Percentiles rank a stretch among this genome's conserved stretches.
phyloP scores from a whole-genome alignment of 2,113 vertebrate species.

The Bufo gargarizans region DNA sequence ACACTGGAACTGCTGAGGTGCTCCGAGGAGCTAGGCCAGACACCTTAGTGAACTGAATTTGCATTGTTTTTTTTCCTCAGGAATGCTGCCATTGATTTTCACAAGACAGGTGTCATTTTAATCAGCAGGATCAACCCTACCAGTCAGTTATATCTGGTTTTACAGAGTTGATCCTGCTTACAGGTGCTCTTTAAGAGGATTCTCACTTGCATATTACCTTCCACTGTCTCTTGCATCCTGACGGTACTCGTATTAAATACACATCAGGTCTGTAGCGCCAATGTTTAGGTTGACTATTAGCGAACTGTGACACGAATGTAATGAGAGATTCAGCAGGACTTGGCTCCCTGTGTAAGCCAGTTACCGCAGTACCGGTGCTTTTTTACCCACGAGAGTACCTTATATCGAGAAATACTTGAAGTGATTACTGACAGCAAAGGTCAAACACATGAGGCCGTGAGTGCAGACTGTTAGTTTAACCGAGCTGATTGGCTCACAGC shows the following conservation, averaged over 20 bases:
- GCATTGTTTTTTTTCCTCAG: no score
- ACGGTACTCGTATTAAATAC: not conserved
- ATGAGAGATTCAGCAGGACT: constrained; percentile 39
- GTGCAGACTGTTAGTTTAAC: constrained; percentile 25
- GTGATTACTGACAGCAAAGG: constrained; percentile 57
- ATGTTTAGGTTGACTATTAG: constrained; percentile 32
- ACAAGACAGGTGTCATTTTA: no score
- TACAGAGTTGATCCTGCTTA: no score
- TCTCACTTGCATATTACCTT: not conserved
- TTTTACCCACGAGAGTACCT: constrained; percentile 37
- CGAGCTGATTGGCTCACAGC: constrained; percentile 27
- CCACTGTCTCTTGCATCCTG: not conserved
- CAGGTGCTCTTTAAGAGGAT: not conserved
- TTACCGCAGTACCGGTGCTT: not conserved
- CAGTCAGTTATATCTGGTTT: no score
- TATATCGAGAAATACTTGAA: constrained; percentile 42
- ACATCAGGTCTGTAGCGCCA: not conserved
- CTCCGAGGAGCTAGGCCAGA: no score
- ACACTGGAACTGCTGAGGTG: no score
- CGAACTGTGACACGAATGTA: constrained; percentile 39
- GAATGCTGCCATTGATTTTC: no score
- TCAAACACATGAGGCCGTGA: constrained; percentile 18
- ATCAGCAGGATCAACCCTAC: no score
- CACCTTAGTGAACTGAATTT: no score
- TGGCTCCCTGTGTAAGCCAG: constrained; percentile 34